These are phyloP conservation scores for Coregonus suidteri DNA, from an alignment of 2,797 vertebrate species.

Conservation along the genomic window DNA sequence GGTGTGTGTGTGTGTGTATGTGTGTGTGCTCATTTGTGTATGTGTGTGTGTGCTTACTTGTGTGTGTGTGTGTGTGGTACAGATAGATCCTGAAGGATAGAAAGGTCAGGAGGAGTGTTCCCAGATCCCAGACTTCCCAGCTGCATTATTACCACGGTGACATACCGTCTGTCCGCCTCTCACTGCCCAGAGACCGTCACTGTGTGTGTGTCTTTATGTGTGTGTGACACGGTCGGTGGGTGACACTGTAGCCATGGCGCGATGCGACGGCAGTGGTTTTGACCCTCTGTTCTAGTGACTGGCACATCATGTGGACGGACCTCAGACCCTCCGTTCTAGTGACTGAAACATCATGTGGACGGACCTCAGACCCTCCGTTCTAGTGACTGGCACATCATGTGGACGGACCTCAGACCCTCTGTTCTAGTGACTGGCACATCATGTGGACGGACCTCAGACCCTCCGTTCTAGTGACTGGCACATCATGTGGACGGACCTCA, in stretches of 20 bases:
- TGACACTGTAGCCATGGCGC: slow-evolving; percentile 67
- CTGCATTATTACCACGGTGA: slow-evolving; percentile 42
- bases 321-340: too few species aligned
- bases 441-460: too few species aligned
- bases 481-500: too few species aligned
- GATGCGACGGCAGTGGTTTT: slow-evolving; percentile 49
- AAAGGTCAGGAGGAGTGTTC: slow-evolving; percentile 72
- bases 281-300: slow-evolving; percentile 35
- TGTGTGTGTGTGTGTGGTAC: background rate
- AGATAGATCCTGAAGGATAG: slow-evolving; percentile 51
- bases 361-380: too few species aligned
- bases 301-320: too few species aligned
- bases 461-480: too few species aligned
- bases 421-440: too few species aligned
- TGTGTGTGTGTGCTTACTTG: background rate
- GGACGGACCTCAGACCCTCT: too few species aligned
- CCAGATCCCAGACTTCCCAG: slow-evolving; percentile 58
- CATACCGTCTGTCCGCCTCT: slow-evolving; percentile 71
- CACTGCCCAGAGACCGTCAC: slow-evolving; percentile 45
- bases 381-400: too few species aligned
- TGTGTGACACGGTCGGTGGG: slow-evolving; percentile 35
- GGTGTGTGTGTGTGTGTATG: slow-evolving; percentile 14
- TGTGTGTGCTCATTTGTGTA: background rate
- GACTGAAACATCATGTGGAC: too few species aligned
- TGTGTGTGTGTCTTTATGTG: slow-evolving; percentile 1